Percentiles rank a stretch among this genome's conserved stretches.
phyloP scores from a whole-genome alignment of 2,797 vertebrate genomes.

The Myotis findleyi region DNA sequence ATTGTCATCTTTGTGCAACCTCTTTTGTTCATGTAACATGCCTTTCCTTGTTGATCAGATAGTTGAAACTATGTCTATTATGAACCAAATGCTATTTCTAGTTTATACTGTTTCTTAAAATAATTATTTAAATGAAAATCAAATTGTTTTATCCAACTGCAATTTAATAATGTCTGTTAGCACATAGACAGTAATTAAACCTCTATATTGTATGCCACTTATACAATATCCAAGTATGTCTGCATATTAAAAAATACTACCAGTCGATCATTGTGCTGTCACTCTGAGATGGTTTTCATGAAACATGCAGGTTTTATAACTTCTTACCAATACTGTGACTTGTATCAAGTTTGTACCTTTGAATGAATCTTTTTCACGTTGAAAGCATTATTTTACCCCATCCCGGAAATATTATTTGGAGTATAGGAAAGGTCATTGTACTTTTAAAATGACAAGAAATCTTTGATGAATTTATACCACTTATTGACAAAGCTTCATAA shows the following conservation, averaged over 20 bases:
- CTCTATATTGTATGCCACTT: neutral
- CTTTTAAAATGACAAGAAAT: constrained; percentile 46
- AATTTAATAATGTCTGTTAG: neutral
- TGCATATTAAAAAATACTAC: neutral
- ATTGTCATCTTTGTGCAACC: neutral
- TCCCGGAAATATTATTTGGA: neutral
- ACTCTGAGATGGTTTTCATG: neutral
- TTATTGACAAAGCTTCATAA: constrained; percentile 35
- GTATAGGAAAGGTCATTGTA: neutral
- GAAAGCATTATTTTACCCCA: neutral
- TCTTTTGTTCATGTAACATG: neutral
- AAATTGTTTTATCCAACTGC: neutral
- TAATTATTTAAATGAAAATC: constrained; percentile 38
- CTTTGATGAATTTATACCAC: constrained; percentile 29
- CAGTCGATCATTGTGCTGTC: neutral
- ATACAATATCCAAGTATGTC: neutral
- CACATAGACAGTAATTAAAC: neutral
- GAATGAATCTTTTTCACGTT: neutral
- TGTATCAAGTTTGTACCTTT: neutral
- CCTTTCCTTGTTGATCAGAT: constrained; percentile 13
- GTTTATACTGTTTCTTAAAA: constrained; percentile 14
- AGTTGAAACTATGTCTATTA: neutral
- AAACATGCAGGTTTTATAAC: neutral
- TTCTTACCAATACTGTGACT: neutral
- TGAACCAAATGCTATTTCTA: neutral